Conservation (phyloP, 2,113 vertebrate species). For the Pavo muticus region DNA sequence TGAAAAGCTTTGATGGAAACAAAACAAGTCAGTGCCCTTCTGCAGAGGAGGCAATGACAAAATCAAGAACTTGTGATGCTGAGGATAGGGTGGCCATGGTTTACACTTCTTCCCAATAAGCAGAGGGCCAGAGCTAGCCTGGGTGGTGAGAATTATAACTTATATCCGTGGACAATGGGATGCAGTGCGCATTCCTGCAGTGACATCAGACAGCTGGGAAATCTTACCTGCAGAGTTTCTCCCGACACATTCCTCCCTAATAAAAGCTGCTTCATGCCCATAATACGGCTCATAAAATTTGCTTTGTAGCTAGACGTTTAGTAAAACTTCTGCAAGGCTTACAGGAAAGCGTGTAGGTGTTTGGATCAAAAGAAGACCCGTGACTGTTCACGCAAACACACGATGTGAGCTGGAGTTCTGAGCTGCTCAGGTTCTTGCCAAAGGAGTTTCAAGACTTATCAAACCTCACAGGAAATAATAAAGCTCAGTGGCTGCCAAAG, state of each 20-base stretch:
- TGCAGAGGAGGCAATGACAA: background rate
- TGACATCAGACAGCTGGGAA: background rate
- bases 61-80: background rate
- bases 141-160: background rate
- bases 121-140: background rate
- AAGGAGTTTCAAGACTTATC: slow-evolving; percentile 27
- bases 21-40: background rate
- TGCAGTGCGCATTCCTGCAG: background rate
- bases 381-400: background rate
- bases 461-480: slow-evolving; percentile 45
- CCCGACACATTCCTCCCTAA: background rate
- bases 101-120: background rate
- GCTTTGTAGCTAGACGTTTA: background rate
- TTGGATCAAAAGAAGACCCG: background rate
- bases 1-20: background rate
- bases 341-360: background rate
- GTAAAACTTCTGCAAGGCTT: background rate
- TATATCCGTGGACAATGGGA: background rate
- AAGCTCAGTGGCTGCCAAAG: slow-evolving; percentile 36
- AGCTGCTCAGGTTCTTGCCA: background rate
- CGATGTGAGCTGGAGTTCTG: background rate
- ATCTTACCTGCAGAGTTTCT: background rate
- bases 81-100: accelerated
- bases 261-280: background rate
- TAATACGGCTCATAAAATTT: background rate